phyloP scores from a whole-genome alignment of 37 sponge, comb jelly and placozoan genomes.

The Mnemiopsis leidyi region DNA sequence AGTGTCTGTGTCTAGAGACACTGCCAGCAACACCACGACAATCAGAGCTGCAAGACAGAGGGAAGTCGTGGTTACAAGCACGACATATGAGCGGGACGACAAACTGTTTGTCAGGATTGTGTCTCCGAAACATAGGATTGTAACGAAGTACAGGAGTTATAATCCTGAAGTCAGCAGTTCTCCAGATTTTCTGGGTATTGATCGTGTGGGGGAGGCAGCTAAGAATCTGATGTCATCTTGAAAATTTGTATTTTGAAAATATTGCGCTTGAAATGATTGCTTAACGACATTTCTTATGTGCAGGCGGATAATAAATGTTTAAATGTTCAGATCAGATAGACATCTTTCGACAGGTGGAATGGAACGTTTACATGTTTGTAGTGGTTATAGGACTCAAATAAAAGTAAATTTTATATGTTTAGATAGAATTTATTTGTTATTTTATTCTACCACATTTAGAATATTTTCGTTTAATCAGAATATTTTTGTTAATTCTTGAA shows the following conservation, averaged over 20 bases:
- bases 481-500: no score
- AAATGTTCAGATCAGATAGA: no score
- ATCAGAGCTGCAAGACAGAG: not conserved
- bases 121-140: slow-evolving; percentile 3
- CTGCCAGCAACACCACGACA: not conserved
- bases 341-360: no score
- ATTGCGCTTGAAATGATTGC: no score
- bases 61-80: not conserved
- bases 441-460: no score
- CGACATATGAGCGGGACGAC: not conserved
- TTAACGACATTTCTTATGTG: no score
- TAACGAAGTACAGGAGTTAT: not conserved
- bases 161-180: not conserved
- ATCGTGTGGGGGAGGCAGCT: not conserved
- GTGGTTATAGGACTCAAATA: no score
- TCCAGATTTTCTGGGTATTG: not conserved
- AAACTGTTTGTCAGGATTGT: slow-evolving; percentile 1
- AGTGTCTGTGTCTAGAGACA: not conserved
- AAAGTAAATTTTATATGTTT: no score
- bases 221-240: not conserved
- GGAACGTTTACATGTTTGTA: no score
- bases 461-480: no score
- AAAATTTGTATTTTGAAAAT: not conserved
- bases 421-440: no score
- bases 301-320: no score